Conservation (phyloP, 2,888 invertebrate species). For the Patella ulyssiponensis region DNA sequence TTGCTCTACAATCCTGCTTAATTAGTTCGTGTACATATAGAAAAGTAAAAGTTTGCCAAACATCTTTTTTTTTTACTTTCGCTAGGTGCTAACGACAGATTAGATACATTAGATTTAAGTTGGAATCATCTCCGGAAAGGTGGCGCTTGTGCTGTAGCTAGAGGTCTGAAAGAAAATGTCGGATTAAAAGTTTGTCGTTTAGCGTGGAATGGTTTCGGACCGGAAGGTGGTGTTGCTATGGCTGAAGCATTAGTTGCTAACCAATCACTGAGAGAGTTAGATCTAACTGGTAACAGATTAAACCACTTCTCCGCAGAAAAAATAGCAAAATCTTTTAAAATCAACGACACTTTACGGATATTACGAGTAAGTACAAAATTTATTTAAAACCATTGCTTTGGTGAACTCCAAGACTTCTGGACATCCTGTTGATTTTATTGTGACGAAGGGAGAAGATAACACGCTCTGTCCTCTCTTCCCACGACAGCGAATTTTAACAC, state of each 20-base stretch:
- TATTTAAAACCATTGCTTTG: too few relatives aligned
- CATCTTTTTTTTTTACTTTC: not conserved
- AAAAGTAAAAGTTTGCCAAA: not conserved
- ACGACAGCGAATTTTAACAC: too few relatives aligned
- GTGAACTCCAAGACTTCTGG: too few relatives aligned
- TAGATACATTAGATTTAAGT: conserved; percentile 69
- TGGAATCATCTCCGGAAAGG: conserved; percentile 68
- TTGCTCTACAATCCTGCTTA: not conserved
- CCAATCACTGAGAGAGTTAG: conserved; percentile 64
- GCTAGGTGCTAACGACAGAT: conserved; percentile 67
- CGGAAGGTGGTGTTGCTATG: conserved; percentile 66
- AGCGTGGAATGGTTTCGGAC: conserved; percentile 71
- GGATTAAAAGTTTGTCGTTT: conserved; percentile 66
- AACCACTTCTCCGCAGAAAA: conserved; percentile 58
- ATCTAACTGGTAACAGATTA: conserved; percentile 69
- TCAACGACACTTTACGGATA: conserved; percentile 63
- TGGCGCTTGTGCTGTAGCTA: conserved; percentile 66
- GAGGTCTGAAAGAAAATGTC: conserved; percentile 71
- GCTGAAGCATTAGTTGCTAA: conserved; percentile 68
- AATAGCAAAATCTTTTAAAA: conserved; percentile 63
- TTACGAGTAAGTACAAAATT: conserved; percentile 54
- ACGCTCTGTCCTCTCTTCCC: too few relatives aligned
- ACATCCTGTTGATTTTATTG: too few relatives aligned
- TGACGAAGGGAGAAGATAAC: too few relatives aligned
- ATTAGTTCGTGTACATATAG: not conserved